Evolutionary conservation across 2,113 vertebrate genomes (phyloP).

Genomic region (Nothobranchius furzeri): DNA sequence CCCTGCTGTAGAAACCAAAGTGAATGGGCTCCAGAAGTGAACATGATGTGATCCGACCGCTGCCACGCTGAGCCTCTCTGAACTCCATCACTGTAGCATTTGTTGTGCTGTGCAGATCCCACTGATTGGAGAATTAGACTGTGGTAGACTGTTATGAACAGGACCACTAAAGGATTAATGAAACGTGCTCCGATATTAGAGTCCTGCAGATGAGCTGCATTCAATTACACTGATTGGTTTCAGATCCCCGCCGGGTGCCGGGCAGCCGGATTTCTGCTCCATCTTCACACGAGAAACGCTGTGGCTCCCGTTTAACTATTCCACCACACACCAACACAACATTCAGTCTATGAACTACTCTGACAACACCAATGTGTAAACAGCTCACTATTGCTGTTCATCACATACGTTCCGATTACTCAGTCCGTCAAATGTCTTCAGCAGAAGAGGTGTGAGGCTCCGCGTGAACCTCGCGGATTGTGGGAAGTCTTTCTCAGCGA

Average conservation of each 20-base stretch:
- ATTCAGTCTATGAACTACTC: conserved; percentile 47
- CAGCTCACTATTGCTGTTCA: conserved; percentile 69
- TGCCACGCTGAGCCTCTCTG: conserved; percentile 38
- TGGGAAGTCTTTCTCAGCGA: conserved; percentile 69
- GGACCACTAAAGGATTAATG: conserved; percentile 70
- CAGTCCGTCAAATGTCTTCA: conserved; percentile 61
- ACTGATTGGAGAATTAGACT: conserved; percentile 51
- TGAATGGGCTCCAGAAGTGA: conserved; percentile 4
- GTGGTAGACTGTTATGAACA: conserved; percentile 56
- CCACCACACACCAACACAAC: conserved; percentile 45
- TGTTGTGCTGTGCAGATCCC: conserved; percentile 36
- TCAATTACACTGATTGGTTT: conserved; percentile 73
- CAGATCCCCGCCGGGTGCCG: conserved; percentile 51
- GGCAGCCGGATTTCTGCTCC: conserved; percentile 29
- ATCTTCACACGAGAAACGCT: not conserved
- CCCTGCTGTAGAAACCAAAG: not conserved
- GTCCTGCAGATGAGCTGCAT: conserved; percentile 65
- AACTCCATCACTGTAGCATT: conserved; percentile 33
- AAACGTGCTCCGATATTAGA: conserved; percentile 63
- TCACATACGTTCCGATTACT: conserved; percentile 72
- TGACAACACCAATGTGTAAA: conserved; percentile 56
- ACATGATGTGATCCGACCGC: conserved; percentile 2
- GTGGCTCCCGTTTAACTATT: conserved; percentile 39
- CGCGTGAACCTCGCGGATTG: conserved; percentile 53
- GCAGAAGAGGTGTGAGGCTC: conserved; percentile 56